These are phyloP conservation scores for Acromyrmex heyeri DNA, from an alignment of 1,140 invertebrate species.

Conservation along the genomic window DNA sequence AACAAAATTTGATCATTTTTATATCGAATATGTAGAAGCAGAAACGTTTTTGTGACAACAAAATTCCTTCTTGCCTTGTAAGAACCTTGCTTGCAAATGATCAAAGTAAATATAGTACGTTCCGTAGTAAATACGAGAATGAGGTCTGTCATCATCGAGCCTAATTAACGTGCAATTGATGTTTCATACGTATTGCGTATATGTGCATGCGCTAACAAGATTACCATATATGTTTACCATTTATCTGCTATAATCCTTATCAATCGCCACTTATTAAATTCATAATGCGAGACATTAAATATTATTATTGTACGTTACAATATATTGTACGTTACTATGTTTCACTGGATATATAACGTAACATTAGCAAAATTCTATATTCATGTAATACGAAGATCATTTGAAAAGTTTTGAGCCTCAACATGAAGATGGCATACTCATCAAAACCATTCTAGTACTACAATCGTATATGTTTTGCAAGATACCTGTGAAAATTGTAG, in stretches of 20 bases:
- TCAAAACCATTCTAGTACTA: no score
- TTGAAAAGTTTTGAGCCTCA: no score
- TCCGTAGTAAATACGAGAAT: neutral
- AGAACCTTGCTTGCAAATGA: neutral
- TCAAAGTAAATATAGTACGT: conserved; percentile 4
- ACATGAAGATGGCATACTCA: no score
- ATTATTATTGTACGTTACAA: neutral
- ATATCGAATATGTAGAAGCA: neutral
- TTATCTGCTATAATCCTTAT: conserved; percentile 61
- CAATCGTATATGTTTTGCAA: no score
- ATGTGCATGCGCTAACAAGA: neutral
- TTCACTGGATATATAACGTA: neutral
- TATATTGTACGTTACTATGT: neutral
- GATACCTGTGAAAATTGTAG: no score
- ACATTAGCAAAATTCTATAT: neutral
- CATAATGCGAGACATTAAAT: conserved; percentile 8
- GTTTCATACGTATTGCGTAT: neutral
- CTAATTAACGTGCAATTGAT: conserved; percentile 31
- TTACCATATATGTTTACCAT: conserved; percentile 62
- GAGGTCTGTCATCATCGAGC: neutral
- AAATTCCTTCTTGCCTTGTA: neutral
- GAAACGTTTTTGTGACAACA: no score
- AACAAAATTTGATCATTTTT: neutral
- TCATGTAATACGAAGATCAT: neutral
- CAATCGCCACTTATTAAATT: conserved; percentile 49